Evolutionary conservation across 2,113 vertebrate species (phyloP).

Genomic region (Elanoides forficatus): DNA sequence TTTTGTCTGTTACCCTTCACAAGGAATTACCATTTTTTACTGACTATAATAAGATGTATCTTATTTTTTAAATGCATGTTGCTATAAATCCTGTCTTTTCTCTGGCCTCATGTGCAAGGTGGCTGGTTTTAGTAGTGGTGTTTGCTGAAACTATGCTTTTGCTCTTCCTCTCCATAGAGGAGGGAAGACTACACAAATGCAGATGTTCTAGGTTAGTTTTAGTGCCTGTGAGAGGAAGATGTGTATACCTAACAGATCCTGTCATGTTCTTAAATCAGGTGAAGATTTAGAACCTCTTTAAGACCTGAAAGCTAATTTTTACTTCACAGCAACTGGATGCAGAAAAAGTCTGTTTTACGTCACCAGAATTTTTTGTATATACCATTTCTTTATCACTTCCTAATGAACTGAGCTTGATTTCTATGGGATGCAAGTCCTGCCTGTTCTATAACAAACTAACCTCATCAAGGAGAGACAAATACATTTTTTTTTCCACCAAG

Average conservation of each 20-base stretch:
- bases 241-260: background rate
- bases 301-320: background rate
- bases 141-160: background rate
- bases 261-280: background rate
- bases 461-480: background rate
- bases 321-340: background rate
- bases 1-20: background rate
- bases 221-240: background rate
- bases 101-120: background rate
- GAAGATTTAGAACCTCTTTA: background rate
- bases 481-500: background rate
- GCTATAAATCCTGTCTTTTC: background rate
- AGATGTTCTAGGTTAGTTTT: background rate
- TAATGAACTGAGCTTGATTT: background rate
- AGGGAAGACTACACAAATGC: background rate
- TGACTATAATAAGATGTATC: accelerated
- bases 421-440: background rate
- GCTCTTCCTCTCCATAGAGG: background rate
- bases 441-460: background rate
- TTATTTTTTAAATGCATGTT: background rate
- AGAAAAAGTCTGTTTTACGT: background rate
- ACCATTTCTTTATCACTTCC: background rate
- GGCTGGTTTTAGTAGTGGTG: background rate
- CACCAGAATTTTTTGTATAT: background rate
- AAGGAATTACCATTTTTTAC: background rate